Conservation (phyloP, 2,113 vertebrate genomes). For the Tichodroma muraria region DNA sequence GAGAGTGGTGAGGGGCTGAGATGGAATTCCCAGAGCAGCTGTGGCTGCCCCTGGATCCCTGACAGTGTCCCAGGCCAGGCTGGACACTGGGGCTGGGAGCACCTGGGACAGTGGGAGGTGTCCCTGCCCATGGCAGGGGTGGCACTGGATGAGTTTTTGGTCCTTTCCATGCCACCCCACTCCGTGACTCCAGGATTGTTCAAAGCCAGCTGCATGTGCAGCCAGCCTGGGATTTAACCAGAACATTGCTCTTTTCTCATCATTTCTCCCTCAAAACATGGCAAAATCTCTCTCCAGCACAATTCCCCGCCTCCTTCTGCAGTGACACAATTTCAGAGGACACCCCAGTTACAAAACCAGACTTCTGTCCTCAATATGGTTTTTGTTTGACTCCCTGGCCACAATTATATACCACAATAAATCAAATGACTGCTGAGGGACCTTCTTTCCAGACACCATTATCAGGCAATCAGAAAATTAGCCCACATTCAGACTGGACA, state of each 20-base stretch:
- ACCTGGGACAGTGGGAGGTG: background rate
- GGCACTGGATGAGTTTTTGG: accelerated
- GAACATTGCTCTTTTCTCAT: background rate
- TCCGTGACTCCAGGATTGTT: background rate
- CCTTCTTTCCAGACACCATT: background rate
- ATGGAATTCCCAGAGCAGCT: background rate
- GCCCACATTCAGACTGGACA: background rate
- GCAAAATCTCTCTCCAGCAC: background rate
- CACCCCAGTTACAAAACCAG: background rate
- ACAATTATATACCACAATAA: background rate
- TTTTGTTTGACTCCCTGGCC: background rate
- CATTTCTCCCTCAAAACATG: background rate
- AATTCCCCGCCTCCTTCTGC: background rate
- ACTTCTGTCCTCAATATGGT: background rate
- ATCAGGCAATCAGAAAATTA: background rate
- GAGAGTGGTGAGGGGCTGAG: accelerated
- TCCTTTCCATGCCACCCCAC: background rate
- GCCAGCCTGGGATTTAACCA: background rate
- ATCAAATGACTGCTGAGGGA: background rate
- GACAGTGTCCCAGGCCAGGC: background rate
- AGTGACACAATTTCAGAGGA: background rate
- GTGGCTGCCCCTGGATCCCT: background rate
- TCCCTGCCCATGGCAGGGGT: background rate
- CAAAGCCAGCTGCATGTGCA: background rate
- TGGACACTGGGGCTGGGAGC: background rate